Evolutionary conservation across 2,797 vertebrate genomes (phyloP).

Genomic region (Amazona ochrocephala): DNA sequence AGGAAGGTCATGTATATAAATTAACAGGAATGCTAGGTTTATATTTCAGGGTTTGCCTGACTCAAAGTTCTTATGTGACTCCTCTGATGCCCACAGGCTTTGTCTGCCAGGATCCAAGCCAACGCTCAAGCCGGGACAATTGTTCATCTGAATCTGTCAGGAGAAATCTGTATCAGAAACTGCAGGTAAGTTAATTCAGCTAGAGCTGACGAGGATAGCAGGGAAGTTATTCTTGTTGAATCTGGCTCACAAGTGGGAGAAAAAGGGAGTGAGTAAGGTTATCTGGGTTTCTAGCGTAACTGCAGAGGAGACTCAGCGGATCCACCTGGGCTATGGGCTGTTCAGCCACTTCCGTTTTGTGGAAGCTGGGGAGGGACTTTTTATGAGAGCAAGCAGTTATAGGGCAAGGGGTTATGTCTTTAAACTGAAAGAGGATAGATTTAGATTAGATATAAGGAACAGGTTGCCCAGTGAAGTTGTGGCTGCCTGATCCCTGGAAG

Average conservation of each 20-base stretch:
- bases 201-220: neutral
- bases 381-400: neutral
- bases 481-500: neutral
- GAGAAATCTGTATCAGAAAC: conserved; percentile 79
- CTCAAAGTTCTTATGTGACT: neutral
- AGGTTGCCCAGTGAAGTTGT: neutral
- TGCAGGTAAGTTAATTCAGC: conserved; percentile 80
- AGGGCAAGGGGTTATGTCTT: neutral
- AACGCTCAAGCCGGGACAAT: conserved; percentile 71
- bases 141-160: conserved; percentile 76
- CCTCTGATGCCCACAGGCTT: conserved; percentile 79
- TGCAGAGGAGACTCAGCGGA: neutral
- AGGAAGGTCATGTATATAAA: neutral
- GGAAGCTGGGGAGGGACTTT: neutral
- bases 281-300: neutral
- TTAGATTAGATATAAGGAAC: neutral
- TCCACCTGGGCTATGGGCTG: neutral
- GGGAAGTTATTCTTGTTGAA: neutral
- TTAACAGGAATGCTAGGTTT: neutral
- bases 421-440: neutral
- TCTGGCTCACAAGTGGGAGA: neutral
- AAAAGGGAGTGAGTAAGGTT: neutral
- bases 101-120: conserved; percentile 90
- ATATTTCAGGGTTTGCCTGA: neutral
- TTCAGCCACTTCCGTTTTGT: neutral